Base-by-base conservation (phyloP, 1,140 invertebrate genomes). In the Caerostris extrusa region DNA sequence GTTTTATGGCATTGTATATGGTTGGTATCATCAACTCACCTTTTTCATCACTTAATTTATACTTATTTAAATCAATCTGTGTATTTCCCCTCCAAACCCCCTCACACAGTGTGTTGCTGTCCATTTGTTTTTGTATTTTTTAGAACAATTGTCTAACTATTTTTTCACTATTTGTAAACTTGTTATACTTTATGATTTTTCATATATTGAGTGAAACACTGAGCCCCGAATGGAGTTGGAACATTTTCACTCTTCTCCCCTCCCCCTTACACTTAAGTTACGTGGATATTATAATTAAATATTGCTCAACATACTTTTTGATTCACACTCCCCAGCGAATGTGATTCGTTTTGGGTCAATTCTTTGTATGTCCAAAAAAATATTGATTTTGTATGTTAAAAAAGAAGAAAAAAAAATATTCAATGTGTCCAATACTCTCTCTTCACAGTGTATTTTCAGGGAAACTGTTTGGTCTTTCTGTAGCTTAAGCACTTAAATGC, bases 21-120 rank as follows among this genome's bases (percentile, higher is more conserved):
- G 61, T 91, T 81, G 90, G 81, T 91, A 56, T 93, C 58, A 77
- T 83, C 90, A 8, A 58, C 50, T 93, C 91, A 87, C 81, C 34
- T 56, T 56, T 60, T 60, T 93, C 91, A 93, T 93, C 91, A 93
- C 91, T 87, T 93, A 93, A 93, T 93, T 93, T 93, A 93, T 93
- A 77, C 91, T 93, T 87, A 93, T 86, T 93, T 92, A 92, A 92
- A 92, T 85, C 58, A 19, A 93, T 87, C 82, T 85, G 61, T 87
- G 91, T 93, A 67, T 87, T 87, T 93, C 64, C 17, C 58, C 60
- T 60, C 56, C 71, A 67, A 64, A 53, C 61, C 88, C 12, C 77
- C 61, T 90, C 82, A 58, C 90, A 91, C 90, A 81, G 90, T 91
- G 87, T 89, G 19, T 61, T 81, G 61, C 82, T 82, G 90, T 91